Evolutionary conservation across 1,140 invertebrate species (phyloP).

Genomic region (Saccostrea glomerata): DNA sequence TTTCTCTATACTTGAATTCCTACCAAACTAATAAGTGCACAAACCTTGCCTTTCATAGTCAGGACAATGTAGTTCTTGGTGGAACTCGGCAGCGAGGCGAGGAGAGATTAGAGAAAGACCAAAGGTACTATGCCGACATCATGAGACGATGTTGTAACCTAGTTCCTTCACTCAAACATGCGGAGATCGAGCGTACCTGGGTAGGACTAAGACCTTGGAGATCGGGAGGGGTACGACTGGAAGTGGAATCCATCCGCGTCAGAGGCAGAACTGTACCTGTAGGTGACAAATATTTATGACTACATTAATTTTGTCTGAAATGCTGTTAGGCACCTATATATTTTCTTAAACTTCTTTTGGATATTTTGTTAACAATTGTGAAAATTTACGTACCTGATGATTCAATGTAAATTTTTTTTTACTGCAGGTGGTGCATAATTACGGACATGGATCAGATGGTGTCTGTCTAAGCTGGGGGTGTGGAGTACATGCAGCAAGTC

Average conservation of each 20-base stretch:
- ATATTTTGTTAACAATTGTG: background rate
- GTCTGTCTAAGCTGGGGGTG: conserved; percentile 93
- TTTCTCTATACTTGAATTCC: background rate
- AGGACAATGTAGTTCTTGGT: conserved; percentile 60
- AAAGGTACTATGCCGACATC: conserved; percentile 49
- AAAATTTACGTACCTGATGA: too few species aligned
- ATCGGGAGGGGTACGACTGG: conserved; percentile 42
- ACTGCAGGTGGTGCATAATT: conserved; percentile 87
- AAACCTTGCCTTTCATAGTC: conserved; percentile 43
- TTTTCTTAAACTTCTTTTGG: background rate
- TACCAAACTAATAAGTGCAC: background rate
- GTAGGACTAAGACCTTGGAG: conserved; percentile 56
- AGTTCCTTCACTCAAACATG: conserved; percentile 55
- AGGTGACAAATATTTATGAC: background rate
- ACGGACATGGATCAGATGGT: conserved; percentile 95
- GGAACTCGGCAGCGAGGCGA: conserved; percentile 56
- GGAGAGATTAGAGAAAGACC: conserved; percentile 14
- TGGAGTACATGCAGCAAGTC: conserved; percentile 85
- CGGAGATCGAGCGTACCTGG: conserved; percentile 45
- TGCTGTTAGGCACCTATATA: background rate
- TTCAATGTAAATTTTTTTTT: background rate
- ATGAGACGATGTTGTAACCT: conserved; percentile 49
- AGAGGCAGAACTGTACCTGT: background rate
- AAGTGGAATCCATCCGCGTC: conserved; percentile 39
- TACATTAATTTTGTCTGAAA: too few species aligned